These are phyloP conservation scores for Odontothrips loti DNA, from an alignment of 2,888 invertebrate genomes.

Conservation along the genomic window DNA sequence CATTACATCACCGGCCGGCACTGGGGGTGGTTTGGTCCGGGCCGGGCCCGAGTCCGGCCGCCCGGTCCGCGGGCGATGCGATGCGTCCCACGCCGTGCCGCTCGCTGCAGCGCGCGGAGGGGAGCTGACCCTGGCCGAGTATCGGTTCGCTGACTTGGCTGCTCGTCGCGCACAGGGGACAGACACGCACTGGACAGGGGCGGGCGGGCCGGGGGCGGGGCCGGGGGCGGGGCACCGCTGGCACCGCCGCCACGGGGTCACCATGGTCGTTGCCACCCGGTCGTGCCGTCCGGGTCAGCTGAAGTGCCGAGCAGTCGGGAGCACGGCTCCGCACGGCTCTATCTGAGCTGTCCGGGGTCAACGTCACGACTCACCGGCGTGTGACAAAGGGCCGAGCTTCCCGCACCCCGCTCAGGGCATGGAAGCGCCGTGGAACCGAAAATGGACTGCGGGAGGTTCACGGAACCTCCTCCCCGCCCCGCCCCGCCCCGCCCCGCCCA, in stretches of 20 bases:
- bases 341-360: not conserved
- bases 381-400: no score
- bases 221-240: not conserved
- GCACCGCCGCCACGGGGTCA: not conserved
- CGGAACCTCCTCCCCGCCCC: not conserved
- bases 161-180: not conserved
- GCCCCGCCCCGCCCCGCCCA: no score
- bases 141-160: conserved; percentile 2
- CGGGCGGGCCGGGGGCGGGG: not conserved
- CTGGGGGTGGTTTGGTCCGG: not conserved
- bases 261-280: no score
- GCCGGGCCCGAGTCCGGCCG: not conserved
- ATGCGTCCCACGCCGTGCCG: not conserved
- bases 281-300: no score
- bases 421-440: no score
- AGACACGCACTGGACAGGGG: not conserved
- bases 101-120: not conserved
- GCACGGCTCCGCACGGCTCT: not conserved
- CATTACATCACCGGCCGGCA: not conserved
- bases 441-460: no score
- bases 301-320: not conserved
- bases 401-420: no score
- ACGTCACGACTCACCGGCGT: no score
- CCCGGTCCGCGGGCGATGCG: not conserved
- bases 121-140: conserved; percentile 1